Conservation (phyloP, 2,888 invertebrate species). For the Zygothrica quintamaculata region DNA sequence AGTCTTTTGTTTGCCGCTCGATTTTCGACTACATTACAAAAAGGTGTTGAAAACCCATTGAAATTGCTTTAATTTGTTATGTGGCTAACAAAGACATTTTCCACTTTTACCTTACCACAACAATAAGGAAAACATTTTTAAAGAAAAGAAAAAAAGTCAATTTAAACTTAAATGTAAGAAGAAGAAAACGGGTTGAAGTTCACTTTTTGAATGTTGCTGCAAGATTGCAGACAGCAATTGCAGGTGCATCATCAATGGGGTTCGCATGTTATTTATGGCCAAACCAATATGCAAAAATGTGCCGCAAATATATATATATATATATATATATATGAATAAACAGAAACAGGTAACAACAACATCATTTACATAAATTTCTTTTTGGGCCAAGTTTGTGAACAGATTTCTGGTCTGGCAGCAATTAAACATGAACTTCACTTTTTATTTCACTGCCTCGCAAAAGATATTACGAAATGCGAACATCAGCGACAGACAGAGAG, state of each 20-base stretch:
- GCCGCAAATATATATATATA: too few species aligned
- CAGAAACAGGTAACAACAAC: conserved; percentile 32
- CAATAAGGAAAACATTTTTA: conserved; percentile 22
- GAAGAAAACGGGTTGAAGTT: conserved; percentile 5
- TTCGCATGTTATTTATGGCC: conserved; percentile 58
- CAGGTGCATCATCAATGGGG: conserved; percentile 39
- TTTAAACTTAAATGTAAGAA: background rate
- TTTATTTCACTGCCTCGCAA: conserved; percentile 53
- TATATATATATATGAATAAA: too few species aligned
- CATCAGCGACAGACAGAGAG: too few species aligned
- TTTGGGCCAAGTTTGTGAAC: conserved; percentile 12
- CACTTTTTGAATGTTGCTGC: background rate
- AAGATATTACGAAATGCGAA: conserved; percentile 73
- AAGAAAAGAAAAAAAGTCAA: too few species aligned
- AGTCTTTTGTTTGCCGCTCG: conserved; percentile 57
- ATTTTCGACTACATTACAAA: conserved; percentile 4
- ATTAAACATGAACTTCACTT: conserved; percentile 81
- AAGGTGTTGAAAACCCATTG: background rate
- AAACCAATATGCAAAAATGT: conserved; percentile 39
- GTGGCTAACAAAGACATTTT: too few species aligned
- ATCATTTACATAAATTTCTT: conserved; percentile 77
- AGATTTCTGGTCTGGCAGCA: conserved; percentile 55
- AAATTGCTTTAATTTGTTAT: background rate
- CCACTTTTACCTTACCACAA: too few species aligned
- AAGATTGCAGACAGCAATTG: background rate